A percentile compares a stretch with the other conserved stretches of the same genome.
Evolutionary conservation across 2,888 invertebrate species (phyloP).

Genomic region (Cosmopolites sordidus): DNA sequence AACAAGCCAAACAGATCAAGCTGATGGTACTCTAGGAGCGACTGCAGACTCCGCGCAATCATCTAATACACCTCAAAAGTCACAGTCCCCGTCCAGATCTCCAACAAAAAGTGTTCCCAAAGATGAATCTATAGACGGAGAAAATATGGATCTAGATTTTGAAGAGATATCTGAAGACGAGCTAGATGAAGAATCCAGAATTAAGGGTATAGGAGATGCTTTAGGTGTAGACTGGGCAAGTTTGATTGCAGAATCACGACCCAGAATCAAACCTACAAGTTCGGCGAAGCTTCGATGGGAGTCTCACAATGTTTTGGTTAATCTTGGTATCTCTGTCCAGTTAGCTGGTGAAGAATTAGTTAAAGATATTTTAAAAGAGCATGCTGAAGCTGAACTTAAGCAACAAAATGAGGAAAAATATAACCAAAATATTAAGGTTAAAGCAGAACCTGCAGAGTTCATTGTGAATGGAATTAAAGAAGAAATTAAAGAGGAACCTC

Average conservation of each 20-base stretch:
- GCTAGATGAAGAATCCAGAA: constrained; percentile 74
- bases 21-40: constrained; percentile 23
- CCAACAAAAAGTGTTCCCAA: constrained; percentile 31
- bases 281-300: constrained; percentile 73
- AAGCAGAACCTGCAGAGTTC: constrained; percentile 29
- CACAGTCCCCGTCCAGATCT: constrained; percentile 36
- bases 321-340: constrained; percentile 65
- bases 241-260: constrained; percentile 73
- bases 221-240: constrained; percentile 94
- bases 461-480: constrained; percentile 29
- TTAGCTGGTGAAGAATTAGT: constrained; percentile 69
- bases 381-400: constrained; percentile 38
- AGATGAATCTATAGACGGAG: constrained; percentile 62
- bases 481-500: constrained; percentile 31
- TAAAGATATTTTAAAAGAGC: constrained; percentile 46
- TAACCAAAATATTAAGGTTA: constrained; percentile 19
- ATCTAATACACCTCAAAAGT: constrained; percentile 10
- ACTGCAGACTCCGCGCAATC: not conserved
- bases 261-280: constrained; percentile 51
- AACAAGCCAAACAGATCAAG: constrained; percentile 24
- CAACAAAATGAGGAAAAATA: constrained; percentile 27
- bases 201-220: constrained; percentile 79
- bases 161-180: constrained; percentile 90
- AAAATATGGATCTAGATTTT: constrained; percentile 74
- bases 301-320: constrained; percentile 71